Evolutionary conservation across 2,888 invertebrate species (phyloP).

Genomic region (Tromatobia lineatoria): DNA sequence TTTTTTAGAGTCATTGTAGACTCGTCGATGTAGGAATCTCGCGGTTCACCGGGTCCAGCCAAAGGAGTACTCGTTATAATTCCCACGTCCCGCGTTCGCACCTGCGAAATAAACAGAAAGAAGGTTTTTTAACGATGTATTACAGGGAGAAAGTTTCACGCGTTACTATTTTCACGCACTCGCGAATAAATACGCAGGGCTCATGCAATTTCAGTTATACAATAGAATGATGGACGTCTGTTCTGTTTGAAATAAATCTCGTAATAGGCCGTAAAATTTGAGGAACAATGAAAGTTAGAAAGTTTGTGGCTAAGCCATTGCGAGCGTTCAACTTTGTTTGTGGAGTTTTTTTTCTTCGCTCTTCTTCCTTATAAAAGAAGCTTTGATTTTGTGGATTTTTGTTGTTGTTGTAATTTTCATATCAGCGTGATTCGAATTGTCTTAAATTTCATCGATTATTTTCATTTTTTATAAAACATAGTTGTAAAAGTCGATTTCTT

Average conservation of each 20-base stretch:
- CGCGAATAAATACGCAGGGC: background rate
- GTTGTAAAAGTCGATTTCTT: no score
- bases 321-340: background rate
- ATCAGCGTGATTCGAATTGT: no score
- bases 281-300: constrained; percentile 45
- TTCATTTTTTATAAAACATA: no score
- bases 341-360: background rate
- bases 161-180: background rate
- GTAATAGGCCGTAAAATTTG: constrained; percentile 29
- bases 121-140: background rate
- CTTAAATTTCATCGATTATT: no score
- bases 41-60: constrained; percentile 44
- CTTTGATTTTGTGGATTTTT: background rate
- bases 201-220: constrained; percentile 7
- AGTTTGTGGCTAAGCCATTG: constrained; percentile 13
- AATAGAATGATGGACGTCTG: constrained; percentile 9
- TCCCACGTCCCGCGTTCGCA: constrained; percentile 80
- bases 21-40: constrained; percentile 59
- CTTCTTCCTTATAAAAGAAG: background rate
- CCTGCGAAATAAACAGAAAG: constrained; percentile 69
- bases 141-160: constrained; percentile 18
- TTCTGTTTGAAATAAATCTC: constrained; percentile 10
- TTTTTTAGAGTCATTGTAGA: constrained; percentile 63
- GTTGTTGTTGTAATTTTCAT: background rate
- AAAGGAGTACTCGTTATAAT: constrained; percentile 81